These are phyloP conservation scores for Subacronicta megacephala DNA, from an alignment of 2,888 invertebrate species.

Conservation along the genomic window DNA sequence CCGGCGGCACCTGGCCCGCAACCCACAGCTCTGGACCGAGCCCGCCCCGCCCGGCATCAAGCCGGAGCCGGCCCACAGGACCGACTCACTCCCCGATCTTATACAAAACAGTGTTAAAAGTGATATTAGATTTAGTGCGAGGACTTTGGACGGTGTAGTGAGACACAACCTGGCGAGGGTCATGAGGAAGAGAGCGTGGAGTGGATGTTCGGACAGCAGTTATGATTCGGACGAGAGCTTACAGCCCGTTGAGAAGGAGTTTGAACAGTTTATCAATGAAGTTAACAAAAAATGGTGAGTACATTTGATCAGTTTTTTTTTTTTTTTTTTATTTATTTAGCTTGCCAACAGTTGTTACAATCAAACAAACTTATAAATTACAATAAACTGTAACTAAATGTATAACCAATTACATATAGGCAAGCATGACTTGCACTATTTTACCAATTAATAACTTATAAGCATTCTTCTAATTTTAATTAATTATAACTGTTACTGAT, in stretches of 20 bases:
- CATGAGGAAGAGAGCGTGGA: conserved; percentile 75
- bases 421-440: too few relatives aligned
- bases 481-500: too few relatives aligned
- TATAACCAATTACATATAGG: too few relatives aligned
- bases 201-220: conserved; percentile 77
- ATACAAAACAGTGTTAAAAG: conserved; percentile 71
- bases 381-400: too few relatives aligned
- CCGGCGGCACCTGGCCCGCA: conserved; percentile 72
- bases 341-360: too few relatives aligned
- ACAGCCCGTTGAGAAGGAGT: conserved; percentile 82
- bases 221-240: conserved; percentile 82
- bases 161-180: conserved; percentile 65
- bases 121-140: conserved; percentile 78
- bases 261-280: conserved; percentile 81
- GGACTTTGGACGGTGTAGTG: conserved; percentile 72
- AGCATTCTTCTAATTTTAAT: too few relatives aligned
- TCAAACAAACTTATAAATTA: too few relatives aligned
- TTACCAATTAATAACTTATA: too few relatives aligned
- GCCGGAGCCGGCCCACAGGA: conserved; percentile 49
- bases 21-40: conserved; percentile 74
- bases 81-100: conserved; percentile 51
- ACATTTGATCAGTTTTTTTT: too few relatives aligned
- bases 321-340: too few relatives aligned
- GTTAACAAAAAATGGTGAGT: conserved; percentile 86
- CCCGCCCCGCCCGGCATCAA: conserved; percentile 31